Conservation (phyloP, 2,113 vertebrate genomes). For the Odocoileus virginianus region DNA sequence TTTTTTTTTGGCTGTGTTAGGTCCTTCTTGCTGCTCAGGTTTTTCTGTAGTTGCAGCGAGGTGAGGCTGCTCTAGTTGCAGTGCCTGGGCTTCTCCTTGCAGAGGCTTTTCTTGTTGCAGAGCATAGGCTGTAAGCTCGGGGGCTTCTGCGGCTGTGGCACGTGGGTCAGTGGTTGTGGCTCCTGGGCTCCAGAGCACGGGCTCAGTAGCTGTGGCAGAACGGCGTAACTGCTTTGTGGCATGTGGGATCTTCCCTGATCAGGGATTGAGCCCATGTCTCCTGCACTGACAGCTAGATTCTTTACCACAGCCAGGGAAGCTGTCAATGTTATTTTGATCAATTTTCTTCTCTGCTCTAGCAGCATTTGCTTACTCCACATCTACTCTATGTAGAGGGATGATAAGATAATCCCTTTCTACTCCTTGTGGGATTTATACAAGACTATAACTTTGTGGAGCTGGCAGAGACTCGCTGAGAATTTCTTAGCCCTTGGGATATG, state of each 20-base stretch:
- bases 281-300: background rate
- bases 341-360: slow-evolving; percentile 40
- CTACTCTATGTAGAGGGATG: background rate
- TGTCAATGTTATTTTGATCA: slow-evolving; percentile 46
- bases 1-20: background rate
- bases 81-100: background rate
- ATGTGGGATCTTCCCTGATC: background rate
- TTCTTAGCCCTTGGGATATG: slow-evolving; percentile 56
- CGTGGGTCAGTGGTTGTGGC: background rate
- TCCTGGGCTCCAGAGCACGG: background rate
- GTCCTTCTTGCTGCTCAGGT: background rate
- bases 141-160: background rate
- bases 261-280: background rate
- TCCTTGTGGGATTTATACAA: background rate
- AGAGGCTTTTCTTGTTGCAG: background rate
- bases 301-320: background rate
- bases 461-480: slow-evolving; percentile 59
- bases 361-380: background rate
- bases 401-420: slow-evolving; percentile 53
- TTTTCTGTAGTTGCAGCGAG: background rate
- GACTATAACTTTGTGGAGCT: slow-evolving; percentile 41
- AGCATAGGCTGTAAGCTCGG: background rate
- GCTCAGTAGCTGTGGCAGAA: background rate
- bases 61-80: background rate
- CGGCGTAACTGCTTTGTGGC: background rate